A percentile compares a stretch with the other conserved stretches of the same genome.
Conservation (phyloP, 2,888 invertebrate genomes). For the Corbicula japonica region DNA sequence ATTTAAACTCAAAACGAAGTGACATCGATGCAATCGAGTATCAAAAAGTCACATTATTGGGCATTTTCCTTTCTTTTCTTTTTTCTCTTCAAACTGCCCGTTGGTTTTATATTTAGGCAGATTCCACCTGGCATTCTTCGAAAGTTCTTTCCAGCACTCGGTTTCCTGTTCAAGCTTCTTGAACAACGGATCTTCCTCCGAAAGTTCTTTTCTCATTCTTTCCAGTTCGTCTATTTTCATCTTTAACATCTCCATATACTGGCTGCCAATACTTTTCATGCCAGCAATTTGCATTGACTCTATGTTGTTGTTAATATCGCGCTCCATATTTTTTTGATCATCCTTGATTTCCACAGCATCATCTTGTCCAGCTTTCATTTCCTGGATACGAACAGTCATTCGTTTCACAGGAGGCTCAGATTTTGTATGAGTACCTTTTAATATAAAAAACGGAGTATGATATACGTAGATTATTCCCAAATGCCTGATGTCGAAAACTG, state of each 20-base stretch:
- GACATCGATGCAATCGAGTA: no score
- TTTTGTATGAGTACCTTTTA: not conserved
- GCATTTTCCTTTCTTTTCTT: no score
- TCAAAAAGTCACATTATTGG: no score
- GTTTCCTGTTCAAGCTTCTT: not conserved
- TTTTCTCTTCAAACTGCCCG: no score
- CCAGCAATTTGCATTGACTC: not conserved
- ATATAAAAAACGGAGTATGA: not conserved
- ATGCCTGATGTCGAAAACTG: not conserved
- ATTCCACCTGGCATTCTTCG: slow-evolving; percentile 7
- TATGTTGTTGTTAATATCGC: not conserved
- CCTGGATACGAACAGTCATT: not conserved
- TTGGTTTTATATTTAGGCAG: slow-evolving; percentile 3
- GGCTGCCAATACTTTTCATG: slow-evolving; percentile 1
- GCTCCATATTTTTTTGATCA: not conserved
- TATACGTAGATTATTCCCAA: not conserved
- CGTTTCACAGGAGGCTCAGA: not conserved
- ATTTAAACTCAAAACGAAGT: no score
- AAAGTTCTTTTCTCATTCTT: not conserved
- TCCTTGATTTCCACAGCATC: not conserved
- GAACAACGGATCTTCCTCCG: not conserved
- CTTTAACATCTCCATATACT: slow-evolving; percentile 1
- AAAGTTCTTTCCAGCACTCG: not conserved
- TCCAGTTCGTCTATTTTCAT: slow-evolving; percentile 11
- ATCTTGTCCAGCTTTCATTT: no score